Evolutionary conservation across 2,797 vertebrate genomes (phyloP), one percentile per base, ranked within the genome.

Genomic region (Distichodus sexfasciatus): DNA sequence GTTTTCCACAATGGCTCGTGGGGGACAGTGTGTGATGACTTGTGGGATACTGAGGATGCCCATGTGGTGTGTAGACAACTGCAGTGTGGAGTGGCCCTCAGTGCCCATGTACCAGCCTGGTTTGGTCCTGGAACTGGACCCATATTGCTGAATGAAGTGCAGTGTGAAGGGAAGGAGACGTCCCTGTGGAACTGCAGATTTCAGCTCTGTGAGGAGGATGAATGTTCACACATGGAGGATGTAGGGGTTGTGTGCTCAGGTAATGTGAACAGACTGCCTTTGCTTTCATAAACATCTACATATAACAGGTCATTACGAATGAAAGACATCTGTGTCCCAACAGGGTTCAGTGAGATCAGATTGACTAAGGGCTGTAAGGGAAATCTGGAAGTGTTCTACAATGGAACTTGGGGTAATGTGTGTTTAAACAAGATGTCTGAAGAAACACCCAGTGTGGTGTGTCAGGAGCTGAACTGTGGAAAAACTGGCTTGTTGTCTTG

Each of bases 341-440:
- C 21, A 48, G 46, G 12, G 9, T 48, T 4, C 11, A 48, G 26
- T 11, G 46, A 48, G 10, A 48, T 48, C 21, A 24, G 46, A 48
- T 23, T 48, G 9, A 48, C 21, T 48, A 23, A 21, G 2, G 41
- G 41, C 41, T 44, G 41, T 44, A 7, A 44, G 0, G 86, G 85
- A 1, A 65, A 86, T 19, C 79, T 89, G 14, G 86, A 89, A 66
- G 60, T 90, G 51, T 86, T 86, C 79, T 86, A 89, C 77, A 87
- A 89, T 0, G 82, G 83, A 33, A 85, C 84, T 0, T 87, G 86
- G 86, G 83, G 85, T 0, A 85, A 82, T 15, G 0, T 88, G 29
- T 88, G 84, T 23, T 53, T 0, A 4, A 84, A 43, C 35, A 21
- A 29, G 0, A 71, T 84, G 78, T 46, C 51, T 1, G 0, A 0